Evolutionary conservation across 2,113 vertebrate genomes (phyloP).

Genomic region (Enhydra lutris): DNA sequence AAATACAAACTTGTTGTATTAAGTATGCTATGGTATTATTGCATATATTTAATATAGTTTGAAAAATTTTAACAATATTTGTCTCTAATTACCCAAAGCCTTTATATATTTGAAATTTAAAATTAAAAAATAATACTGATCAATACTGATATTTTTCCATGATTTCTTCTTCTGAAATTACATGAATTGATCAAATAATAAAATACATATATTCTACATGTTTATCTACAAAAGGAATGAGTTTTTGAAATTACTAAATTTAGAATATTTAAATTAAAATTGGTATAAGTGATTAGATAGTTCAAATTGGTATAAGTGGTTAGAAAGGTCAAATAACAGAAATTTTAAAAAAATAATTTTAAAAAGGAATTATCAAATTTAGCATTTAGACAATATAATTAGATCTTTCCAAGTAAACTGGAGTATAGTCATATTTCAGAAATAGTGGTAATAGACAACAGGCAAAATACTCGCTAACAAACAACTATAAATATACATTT

Average conservation of each 20-base stretch:
- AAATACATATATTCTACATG: slow-evolving; percentile 39
- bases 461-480: background rate
- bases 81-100: background rate
- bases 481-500: background rate
- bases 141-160: slow-evolving; percentile 40
- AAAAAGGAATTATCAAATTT: background rate
- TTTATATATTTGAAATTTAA: background rate
- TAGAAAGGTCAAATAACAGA: background rate
- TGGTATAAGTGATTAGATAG: background rate
- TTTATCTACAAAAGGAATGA: slow-evolving; percentile 35
- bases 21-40: background rate
- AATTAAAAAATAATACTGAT: background rate
- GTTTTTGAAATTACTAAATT: slow-evolving; percentile 36
- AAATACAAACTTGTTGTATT: background rate
- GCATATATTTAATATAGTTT: background rate
- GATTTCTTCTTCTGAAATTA: slow-evolving; percentile 54
- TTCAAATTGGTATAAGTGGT: slow-evolving; percentile 24
- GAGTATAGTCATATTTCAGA: background rate
- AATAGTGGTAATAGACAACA: background rate
- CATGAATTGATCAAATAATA: slow-evolving; percentile 57
- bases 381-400: background rate
- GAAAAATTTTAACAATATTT: background rate
- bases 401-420: background rate
- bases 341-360: background rate
- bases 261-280: slow-evolving; percentile 45